Evolutionary conservation across 2,888 invertebrate species (phyloP), one percentile per base, ranked within the genome.

Genomic region (Beris morrisii): DNA sequence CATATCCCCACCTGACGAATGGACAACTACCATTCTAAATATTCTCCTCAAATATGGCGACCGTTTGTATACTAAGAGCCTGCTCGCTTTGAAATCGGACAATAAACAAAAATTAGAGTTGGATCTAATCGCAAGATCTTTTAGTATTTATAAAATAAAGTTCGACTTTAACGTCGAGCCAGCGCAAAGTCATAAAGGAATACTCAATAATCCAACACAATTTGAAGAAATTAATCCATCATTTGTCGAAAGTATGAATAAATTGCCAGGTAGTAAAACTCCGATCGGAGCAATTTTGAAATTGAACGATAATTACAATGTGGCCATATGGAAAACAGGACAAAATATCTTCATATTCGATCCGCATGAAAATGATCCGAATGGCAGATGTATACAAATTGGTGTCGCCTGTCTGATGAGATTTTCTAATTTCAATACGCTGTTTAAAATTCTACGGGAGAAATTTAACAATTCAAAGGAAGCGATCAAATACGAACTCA

Each of bases 1-100:
- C 56, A 82, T 87, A 0, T 87, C 86, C 72, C 84, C 84, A 0
- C 81, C 85, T 53, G 74, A 78, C 0, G 81, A 83, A 68, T 88
- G 87, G 85, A 85, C 85, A 59, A 75, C 84, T 0, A 75, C 79
- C 1, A 77, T 87, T 0, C 74, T 89, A 4, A 87, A 88, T 74
- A 82, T 84, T 0, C 80, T 88, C 4, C 72, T 88, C 9, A 85
- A 84, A 70, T 87, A 88, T 68, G 89, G 88, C 0, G 88, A 89
- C 75, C 75, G 84, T 0, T 74, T 89, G 4, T 84, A 86, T 73
- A 84, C 84, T 0, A 79, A 82, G 72, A 72, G 71, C 38, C 50
- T n/a, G 9, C 32, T 22, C 6, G 4, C 5, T n/a, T 22, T 22
- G 4, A 15, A 32, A 9, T 13, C 66, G 1, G 64, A 68, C 12